These are phyloP conservation scores for Pedionomus torquatus DNA, from an alignment of 2,113 vertebrate species.

Conservation along the genomic window DNA sequence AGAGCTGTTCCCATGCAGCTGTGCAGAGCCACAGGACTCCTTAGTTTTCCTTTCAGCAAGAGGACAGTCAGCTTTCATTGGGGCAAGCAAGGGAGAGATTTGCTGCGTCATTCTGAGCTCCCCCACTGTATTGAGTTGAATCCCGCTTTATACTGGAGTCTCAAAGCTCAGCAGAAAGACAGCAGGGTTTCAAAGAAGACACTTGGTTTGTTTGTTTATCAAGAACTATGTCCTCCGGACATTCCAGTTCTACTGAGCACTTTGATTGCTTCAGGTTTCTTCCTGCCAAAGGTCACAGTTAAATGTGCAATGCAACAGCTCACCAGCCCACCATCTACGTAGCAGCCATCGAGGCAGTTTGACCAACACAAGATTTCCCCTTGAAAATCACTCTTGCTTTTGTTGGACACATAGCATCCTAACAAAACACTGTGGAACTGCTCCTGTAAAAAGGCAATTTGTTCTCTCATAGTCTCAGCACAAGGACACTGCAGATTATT, in stretches of 20 bases:
- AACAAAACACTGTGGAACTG: background rate
- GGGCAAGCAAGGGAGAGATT: background rate
- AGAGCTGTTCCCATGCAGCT: slow-evolving; percentile 14
- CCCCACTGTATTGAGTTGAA: background rate
- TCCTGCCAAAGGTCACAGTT: slow-evolving; percentile 27
- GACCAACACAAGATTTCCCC: background rate
- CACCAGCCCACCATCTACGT: background rate
- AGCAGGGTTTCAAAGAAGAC: slow-evolving; percentile 10
- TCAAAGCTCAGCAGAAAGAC: slow-evolving; percentile 6
- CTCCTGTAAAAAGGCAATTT: background rate
- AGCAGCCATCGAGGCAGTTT: background rate
- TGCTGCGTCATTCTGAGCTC: background rate
- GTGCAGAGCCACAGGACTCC: background rate
- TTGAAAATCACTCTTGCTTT: slow-evolving; percentile 8
- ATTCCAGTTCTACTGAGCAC: slow-evolving; percentile 11
- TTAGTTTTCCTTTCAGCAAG: background rate
- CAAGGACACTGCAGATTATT: background rate
- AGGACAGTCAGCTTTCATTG: background rate
- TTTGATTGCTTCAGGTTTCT: background rate
- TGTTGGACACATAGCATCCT: background rate
- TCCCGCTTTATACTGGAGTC: background rate
- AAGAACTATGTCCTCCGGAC: slow-evolving; percentile 18
- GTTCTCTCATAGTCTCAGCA: background rate
- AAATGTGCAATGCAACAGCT: background rate
- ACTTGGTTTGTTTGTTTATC: slow-evolving; percentile 23